Evolutionary conservation across 1,140 invertebrate species (phyloP), one percentile per base, ranked within the genome.

Genomic region (Ctenoplectra terminalis): DNA sequence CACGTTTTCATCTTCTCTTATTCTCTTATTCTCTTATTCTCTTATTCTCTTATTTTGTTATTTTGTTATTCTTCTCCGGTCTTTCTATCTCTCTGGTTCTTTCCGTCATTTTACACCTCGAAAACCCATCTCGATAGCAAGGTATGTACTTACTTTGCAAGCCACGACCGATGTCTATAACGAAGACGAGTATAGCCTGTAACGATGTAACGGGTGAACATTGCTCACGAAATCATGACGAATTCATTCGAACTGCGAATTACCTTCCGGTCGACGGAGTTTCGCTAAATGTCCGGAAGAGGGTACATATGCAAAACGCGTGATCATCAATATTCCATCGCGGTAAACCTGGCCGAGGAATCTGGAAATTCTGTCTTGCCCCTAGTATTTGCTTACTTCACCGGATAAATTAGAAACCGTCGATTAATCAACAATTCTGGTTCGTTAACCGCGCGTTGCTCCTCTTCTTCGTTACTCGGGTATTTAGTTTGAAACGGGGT

Each of bases 121-220:
- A 69, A 58, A 75, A 75, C 23, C n/a, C 72, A 72, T 23, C 60
- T 60, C 58, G 79, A 83, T 72, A 82, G 82, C 85, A 81, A 75
- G 73, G 80, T 83, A n/a, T n/a, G n/a, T n/a, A n/a, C n/a, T n/a
- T n/a, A 89, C 83, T 87, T 89, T 83, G 88, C 80, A 89, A 73
- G 46, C 79, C 69, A 31, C 66, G 71, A 83, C 26, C 58, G 58
- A 79, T 85, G 72, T 89, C 74, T 89, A 85, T 82, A 64, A 84
- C 72, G 79, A 85, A 87, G 82, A 70, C 82, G 77, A 78, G 86
- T 77, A 64, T 61, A 50, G 50, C 67, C 81, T 88, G 86, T 83
- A 85, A 87, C 86, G 74, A 89, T 89, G 83, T 89, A 84, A 86
- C 81, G 86, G 86, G 86, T 87, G 86, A 87, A 83, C 85, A 81